Evolutionary conservation across 2,113 vertebrate genomes (phyloP), one percentile per base, ranked within the genome.

Genomic region (Pardalotus punctatus): DNA sequence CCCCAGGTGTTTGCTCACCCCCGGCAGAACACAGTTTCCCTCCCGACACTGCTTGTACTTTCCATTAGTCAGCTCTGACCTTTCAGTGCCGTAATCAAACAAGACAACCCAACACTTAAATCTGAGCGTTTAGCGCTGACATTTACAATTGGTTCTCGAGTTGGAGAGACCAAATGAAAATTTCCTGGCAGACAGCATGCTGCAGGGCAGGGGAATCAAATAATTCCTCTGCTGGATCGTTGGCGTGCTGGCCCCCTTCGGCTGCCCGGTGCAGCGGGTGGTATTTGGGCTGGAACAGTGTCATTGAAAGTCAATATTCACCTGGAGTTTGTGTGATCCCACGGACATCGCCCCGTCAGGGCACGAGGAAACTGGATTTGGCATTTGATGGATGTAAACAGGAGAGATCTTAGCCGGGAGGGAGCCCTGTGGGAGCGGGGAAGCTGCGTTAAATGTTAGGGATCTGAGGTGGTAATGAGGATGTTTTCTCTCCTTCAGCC

Each of bases 31-130:
- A 91, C 69, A 66, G 96, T 87, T 96, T 91, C 95, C 95, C 87
- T 88, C 81, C 94, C 14, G 27, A 70, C 61, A 62, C 93, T 11
- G 45, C 94, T 97, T 96, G 96, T 96, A 92, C 94, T 97, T 94
- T 67, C 94, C 94, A 96, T 97, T 96, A 97, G 97, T 82, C 61
- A 61, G 90, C 91, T 86, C 89, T 97, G 97, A 97, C 96, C 97
- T 97, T 97, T 97, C 56, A 72, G 94, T 27, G 82, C 96, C 3
- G 6, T 97, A 97, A 97, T 97, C 97, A 96, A 97, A 97, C 97
- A 93, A 94, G 97, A 93, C 96, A 95, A 92, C 96, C 95, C 56
- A 85, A 96, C 93, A 47, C 96, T 96, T 95, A 95, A 89, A 97
- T 94, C 95, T 69, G 87, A 95, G 93, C 54, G 4, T 95, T 97